Percentiles rank a stretch among this genome's conserved stretches.
These are phyloP conservation scores for Helicoverpa zea DNA, from an alignment of 1,140 invertebrate genomes.

Conservation along the genomic window DNA sequence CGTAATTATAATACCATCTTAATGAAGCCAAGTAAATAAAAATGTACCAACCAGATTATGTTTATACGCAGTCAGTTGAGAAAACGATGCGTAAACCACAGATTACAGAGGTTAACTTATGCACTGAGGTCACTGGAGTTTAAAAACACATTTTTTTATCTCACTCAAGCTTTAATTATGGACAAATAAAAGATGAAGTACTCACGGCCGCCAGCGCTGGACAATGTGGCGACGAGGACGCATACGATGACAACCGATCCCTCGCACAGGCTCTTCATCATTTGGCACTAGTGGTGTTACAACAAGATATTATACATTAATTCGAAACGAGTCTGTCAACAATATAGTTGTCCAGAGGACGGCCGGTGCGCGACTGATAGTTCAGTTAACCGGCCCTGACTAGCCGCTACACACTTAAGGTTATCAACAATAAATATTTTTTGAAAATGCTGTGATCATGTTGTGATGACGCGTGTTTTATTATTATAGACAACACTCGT, in stretches of 20 bases:
- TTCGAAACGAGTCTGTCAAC: conserved; percentile 28
- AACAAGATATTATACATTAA: conserved; percentile 36
- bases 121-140: conserved; percentile 40
- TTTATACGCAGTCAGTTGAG: conserved; percentile 23
- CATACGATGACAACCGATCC: conserved; percentile 39
- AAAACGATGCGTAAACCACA: conserved; percentile 23
- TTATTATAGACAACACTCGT: conserved; percentile 45
- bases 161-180: conserved; percentile 26
- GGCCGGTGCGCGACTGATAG: conserved; percentile 60
- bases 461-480: conserved; percentile 48
- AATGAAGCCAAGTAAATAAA: not conserved
- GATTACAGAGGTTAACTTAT: conserved; percentile 46
- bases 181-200: conserved; percentile 39
- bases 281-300: conserved; percentile 27
- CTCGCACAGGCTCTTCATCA: conserved; percentile 45
- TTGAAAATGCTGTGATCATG: conserved; percentile 48
- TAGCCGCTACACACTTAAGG: conserved; percentile 59
- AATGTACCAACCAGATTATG: not conserved
- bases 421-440: conserved; percentile 64
- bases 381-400: conserved; percentile 55
- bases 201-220: conserved; percentile 54
- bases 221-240: conserved; percentile 48
- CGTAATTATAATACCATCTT: not conserved
- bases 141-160: conserved; percentile 38
- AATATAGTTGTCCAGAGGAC: conserved; percentile 51